These are phyloP conservation scores for Oncorhynchus gorbuscha DNA, from an alignment of 2,113 vertebrate genomes.

Conservation along the genomic window DNA sequence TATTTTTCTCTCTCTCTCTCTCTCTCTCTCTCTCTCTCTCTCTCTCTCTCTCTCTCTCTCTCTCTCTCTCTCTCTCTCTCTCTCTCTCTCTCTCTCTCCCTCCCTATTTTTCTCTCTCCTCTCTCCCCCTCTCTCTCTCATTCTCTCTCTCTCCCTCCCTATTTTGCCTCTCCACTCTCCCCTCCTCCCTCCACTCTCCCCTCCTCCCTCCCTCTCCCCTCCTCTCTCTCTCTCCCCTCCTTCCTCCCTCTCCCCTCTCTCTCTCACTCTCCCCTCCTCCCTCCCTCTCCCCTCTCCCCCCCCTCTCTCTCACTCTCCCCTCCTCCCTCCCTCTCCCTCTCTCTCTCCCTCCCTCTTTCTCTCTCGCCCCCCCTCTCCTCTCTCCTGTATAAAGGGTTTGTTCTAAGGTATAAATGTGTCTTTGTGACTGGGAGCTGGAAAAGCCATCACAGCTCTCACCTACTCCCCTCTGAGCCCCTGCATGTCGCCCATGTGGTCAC, in stretches of 20 bases:
- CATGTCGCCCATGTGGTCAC: slow-evolving; percentile 64
- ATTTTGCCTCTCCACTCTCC: too few relatives aligned
- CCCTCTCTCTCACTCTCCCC: background rate
- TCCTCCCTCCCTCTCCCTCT: background rate
- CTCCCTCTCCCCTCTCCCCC: too few relatives aligned
- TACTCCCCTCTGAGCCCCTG: slow-evolving; percentile 42
- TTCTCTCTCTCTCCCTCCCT: too few relatives aligned
- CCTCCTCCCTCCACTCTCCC: too few relatives aligned
- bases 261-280: too few relatives aligned
- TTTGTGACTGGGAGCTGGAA: slow-evolving; percentile 61
- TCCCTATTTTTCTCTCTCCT: too few relatives aligned
- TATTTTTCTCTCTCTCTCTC: too few relatives aligned
- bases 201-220: background rate
- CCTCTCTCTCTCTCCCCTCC: rapidly evolving
- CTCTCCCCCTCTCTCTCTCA: too few relatives aligned
- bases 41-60: background rate
- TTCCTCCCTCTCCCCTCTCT: too few relatives aligned
- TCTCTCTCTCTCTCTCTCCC: background rate
- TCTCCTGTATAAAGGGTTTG: slow-evolving; percentile 4
- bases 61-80: background rate
- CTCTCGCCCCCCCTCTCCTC: background rate
- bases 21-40: too few relatives aligned
- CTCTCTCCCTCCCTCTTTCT: too few relatives aligned
- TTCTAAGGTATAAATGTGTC: slow-evolving; percentile 41
- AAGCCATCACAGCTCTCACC: slow-evolving; percentile 54